A percentile compares a stretch with the other conserved stretches of the same genome.
Conservation (phyloP, 2,797 vertebrate species). For the Parambassis ranga region DNA sequence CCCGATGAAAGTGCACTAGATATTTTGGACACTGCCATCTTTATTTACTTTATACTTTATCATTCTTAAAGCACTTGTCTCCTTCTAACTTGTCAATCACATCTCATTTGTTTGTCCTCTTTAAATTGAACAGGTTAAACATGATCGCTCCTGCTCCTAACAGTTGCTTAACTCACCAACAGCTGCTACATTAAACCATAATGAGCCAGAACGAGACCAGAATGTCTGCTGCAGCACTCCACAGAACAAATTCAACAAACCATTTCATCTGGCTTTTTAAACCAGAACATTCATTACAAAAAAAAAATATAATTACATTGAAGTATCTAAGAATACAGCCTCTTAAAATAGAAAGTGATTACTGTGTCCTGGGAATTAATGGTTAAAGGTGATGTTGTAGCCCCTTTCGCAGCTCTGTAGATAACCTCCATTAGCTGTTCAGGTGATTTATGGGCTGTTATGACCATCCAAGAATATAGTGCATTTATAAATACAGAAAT, state of each 20-base stretch:
- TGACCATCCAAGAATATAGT: not conserved
- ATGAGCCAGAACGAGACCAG: not conserved
- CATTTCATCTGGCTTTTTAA: constrained; percentile 37
- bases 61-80: no score
- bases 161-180: not conserved
- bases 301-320: constrained; percentile 43
- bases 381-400: constrained; percentile 20
- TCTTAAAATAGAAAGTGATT: constrained; percentile 52
- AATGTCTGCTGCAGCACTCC: not conserved
- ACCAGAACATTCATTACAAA: constrained; percentile 12
- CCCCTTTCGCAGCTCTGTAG: constrained; percentile 1
- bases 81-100: no score
- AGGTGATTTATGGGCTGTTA: constrained; percentile 29
- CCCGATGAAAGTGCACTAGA: no score
- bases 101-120: no score
- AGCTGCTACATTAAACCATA: not conserved
- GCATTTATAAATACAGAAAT: constrained; percentile 19
- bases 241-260: constrained; percentile 11
- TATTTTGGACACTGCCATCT: no score
- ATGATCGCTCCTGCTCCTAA: not conserved
- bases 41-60: no score
- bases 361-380: constrained; percentile 26
- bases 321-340: constrained; percentile 26
- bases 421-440: constrained; percentile 18
- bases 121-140: not conserved